A percentile compares a stretch with the other conserved stretches of the same genome.
These are phyloP conservation scores for Equus quagga DNA, from an alignment of 2,113 vertebrate species.

Conservation along the genomic window DNA sequence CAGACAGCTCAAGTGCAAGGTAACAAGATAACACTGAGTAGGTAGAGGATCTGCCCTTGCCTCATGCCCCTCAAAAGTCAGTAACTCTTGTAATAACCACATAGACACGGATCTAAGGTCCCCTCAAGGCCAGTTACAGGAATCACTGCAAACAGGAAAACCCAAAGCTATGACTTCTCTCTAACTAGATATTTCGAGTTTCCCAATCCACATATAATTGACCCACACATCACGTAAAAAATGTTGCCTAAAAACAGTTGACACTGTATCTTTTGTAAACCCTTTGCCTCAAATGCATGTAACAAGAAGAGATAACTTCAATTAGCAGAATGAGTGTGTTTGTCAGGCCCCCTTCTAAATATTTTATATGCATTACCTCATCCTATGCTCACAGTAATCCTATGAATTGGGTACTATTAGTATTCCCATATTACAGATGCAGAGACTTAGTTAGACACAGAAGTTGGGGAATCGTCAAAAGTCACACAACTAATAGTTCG, in stretches of 20 bases:
- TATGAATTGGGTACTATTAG: neutral
- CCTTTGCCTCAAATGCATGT: neutral
- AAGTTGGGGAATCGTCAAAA: neutral
- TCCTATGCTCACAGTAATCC: neutral
- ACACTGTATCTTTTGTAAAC: neutral
- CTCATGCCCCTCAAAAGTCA: neutral
- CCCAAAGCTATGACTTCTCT: neutral
- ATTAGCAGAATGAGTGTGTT: neutral
- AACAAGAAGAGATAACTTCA: neutral
- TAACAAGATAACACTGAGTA: neutral
- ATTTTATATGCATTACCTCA: neutral
- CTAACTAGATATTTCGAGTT: neutral
- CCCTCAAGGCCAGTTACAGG: neutral
- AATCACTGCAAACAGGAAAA: neutral
- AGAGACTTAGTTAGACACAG: neutral
- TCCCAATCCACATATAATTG: neutral
- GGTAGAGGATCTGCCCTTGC: neutral
- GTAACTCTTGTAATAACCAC: neutral
- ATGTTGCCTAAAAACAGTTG: neutral
- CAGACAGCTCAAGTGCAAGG: neutral
- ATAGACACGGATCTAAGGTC: neutral
- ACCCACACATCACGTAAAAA: neutral
- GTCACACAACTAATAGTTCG: neutral
- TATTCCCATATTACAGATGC: neutral
- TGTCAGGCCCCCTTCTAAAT: neutral